Percentiles rank a stretch among this genome's conserved stretches.
Conservation (phyloP, 2,113 vertebrate species). For the Scortum barcoo region DNA sequence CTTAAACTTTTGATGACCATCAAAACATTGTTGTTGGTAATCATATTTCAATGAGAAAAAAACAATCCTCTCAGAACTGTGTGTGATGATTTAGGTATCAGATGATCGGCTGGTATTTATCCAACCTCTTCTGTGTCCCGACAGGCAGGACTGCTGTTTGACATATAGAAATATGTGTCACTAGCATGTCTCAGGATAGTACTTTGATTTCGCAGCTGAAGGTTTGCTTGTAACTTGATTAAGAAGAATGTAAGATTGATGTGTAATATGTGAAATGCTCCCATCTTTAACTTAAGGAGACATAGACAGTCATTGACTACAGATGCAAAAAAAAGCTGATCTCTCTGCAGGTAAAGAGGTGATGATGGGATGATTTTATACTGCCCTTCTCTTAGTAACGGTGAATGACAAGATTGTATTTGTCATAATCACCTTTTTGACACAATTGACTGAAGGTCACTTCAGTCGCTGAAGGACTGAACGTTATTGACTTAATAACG, state of each 20-base stretch:
- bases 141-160: not conserved
- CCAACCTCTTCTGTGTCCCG: not conserved
- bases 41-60: slow-evolving; percentile 6
- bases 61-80: not conserved
- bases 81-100: not conserved
- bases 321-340: not conserved
- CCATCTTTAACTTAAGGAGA: not conserved
- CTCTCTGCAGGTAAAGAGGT: not conserved
- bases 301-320: not conserved
- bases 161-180: slow-evolving; percentile 4
- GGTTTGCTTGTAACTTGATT: no score
- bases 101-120: not conserved
- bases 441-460: not conserved
- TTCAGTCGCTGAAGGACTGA: no score
- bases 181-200: not conserved
- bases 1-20: not conserved
- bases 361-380: not conserved
- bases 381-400: not conserved
- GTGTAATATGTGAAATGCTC: not conserved
- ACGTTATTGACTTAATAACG: not conserved
- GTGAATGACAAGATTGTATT: not conserved
- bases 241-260: not conserved
- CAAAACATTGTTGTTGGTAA: not conserved
- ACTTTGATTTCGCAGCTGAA: not conserved
- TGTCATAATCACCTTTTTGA: not conserved